Evolutionary conservation across 2,797 vertebrate species (phyloP), one percentile per base, ranked within the genome.

Genomic region (Hypotaenidia philippensis): DNA sequence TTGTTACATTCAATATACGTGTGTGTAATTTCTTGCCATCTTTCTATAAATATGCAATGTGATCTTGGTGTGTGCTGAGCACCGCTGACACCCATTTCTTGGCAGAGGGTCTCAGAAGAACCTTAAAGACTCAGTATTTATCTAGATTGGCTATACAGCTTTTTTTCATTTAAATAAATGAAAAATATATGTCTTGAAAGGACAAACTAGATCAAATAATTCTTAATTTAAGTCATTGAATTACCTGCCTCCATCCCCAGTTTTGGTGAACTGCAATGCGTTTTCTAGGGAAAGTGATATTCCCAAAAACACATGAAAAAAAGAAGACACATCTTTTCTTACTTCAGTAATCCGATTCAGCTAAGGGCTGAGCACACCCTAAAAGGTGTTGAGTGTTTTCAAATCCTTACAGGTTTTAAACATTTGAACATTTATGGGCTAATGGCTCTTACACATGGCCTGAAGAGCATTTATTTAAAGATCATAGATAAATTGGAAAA

Each of bases 361-460:
- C 36, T 49, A 31, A 63, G 19, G 34, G 21, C 11, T 84, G 38
- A 84, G 36, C 13, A 82, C 12, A 12, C 11, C 13, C 8, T 65
- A 25, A 84, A 91, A 76, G 17, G n/a, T 23, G 19, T 18, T 79
- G 40, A 76, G 44, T 49, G 41, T 41, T 95, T 79, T 81, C 36
- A 92, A 44, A 89, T 61, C 21, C 52, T 72, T 63, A n/a, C 31
- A 81, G n/a, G 26, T 81, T 90, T 91, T 74, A 83, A 94, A 79
- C 11, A 65, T 56, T 63, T 32, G 34, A 4, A 56, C 4, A 26
- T 61, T 72, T 76, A 50, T 34, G 13, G 63, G 13, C n/a, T 81
- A 78, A 89, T 60, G 47, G 40, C 41, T 89, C 5, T 53, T 93
- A 69, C 7, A 52, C 5, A 25, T 75, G 45, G 40, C 27, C 63